Evolutionary conservation across 1,140 invertebrate genomes (phyloP), one percentile per base, ranked within the genome.

Genomic region (Sminthurinus signatus): DNA sequence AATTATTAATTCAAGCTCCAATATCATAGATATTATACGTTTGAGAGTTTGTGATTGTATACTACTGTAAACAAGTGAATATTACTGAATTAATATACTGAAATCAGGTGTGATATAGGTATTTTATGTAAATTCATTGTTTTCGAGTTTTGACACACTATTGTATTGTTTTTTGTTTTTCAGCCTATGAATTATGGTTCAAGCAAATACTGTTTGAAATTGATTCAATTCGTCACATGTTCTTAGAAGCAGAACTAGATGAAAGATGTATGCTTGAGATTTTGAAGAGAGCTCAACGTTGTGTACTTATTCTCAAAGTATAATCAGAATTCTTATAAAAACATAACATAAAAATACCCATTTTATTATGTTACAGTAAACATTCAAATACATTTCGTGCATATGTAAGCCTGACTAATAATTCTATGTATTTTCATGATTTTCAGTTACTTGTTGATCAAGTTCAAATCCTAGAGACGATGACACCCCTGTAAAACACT

Each of bases 171-270:
- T n/a, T 17, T 42, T 39, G 27, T 56, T 56, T 54, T 80, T 65
- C 79, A 97, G 95, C 94, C 0, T 98, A 98, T 77, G 96, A 99
- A 77, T 80, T 99, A 17, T 99, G 96, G 96, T 99, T 99, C 81
- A 98, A 98, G 77, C 96, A 99, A 81, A 96, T 99, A 42, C 88
- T 99, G 58, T 97, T 86, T 75, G 96, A 99, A 75, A 79, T 99
- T 60, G 95, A 98, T 75, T 96, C 93, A 0, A 88, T 99, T 8
- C 78, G 93, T 55, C 77, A 81, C 1, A 79, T 96, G 48, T 90
- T 98, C 71, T 86, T 84, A 65, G 82, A 83, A 1, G 80, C 74
- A 84, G 79, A 75, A 81, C 32, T 98, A 36, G 91, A 97, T 74
- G 96, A 98, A 78, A 84, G 88, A 14, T 88, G 91, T 76, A 96